These are phyloP conservation scores for Leptarthrus brevirostris DNA, from an alignment of 2,888 invertebrate genomes.

Conservation along the genomic window DNA sequence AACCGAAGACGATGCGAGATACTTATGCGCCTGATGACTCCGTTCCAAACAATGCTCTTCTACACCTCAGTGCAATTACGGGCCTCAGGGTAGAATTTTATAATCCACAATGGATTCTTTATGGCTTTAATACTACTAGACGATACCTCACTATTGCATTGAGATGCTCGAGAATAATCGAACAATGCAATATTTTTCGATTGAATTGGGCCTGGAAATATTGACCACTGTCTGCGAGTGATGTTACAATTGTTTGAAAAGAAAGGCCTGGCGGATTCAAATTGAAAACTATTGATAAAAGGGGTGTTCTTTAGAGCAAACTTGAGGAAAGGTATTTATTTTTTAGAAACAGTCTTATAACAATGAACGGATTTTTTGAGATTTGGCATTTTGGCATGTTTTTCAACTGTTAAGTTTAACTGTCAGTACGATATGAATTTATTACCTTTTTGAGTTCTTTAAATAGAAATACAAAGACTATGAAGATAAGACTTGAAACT, in stretches of 20 bases:
- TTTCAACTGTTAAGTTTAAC: no score
- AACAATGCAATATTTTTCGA: conserved; percentile 29
- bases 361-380: no score
- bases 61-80: conserved; percentile 28
- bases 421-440: no score
- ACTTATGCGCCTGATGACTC: conserved; percentile 20
- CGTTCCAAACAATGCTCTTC: conserved; percentile 35
- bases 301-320: background rate
- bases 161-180: conserved; percentile 8
- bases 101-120: conserved; percentile 33
- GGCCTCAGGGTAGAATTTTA: conserved; percentile 36
- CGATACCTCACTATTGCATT: background rate
- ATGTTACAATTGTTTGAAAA: conserved; percentile 22
- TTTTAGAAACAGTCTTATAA: no score
- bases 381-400: no score
- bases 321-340: conserved; percentile 5
- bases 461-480: no score
- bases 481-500: no score
- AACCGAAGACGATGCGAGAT: background rate
- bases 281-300: conserved; percentile 18
- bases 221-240: conserved; percentile 34
- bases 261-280: conserved; percentile 19
- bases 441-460: no score
- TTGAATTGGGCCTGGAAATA: conserved; percentile 36
- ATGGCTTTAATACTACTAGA: conserved; percentile 2